A percentile compares a stretch with the other conserved stretches of the same genome.
phyloP scores from a whole-genome alignment of 2,888 invertebrate species.

The Metellina segmentata region DNA sequence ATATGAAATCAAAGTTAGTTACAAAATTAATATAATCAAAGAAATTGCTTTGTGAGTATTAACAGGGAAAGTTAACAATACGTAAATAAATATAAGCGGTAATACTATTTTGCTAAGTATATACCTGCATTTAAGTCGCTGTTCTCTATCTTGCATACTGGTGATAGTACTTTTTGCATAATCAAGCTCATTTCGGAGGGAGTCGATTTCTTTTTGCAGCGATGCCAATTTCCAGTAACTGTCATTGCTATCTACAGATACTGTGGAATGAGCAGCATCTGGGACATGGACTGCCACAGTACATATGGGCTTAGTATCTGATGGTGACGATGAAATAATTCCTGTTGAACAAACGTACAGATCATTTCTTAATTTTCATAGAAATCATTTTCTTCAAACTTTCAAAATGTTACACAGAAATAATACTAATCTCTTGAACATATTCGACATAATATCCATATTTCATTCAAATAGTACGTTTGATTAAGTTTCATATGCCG shows the following conservation, averaged over 20 bases:
- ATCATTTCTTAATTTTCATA: neutral
- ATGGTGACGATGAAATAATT: no score
- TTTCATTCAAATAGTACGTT: no score
- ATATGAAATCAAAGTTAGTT: no score
- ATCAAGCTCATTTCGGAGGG: constrained; percentile 82
- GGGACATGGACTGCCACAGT: constrained; percentile 55
- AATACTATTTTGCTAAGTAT: neutral
- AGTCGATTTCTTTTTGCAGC: constrained; percentile 80
- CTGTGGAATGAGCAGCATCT: neutral
- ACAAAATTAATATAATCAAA: no score
- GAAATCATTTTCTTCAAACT: neutral
- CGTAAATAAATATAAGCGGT: no score
- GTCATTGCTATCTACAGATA: neutral
- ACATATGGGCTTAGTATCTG: neutral
- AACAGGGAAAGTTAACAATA: no score
- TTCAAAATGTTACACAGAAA: neutral
- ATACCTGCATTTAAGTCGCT: constrained; percentile 81
- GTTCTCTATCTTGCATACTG: constrained; percentile 82
- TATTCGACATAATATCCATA: no score
- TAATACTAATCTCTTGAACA: neutral
- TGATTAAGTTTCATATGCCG: no score
- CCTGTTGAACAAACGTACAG: no score
- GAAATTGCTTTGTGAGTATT: no score
- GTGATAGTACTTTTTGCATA: constrained; percentile 81
- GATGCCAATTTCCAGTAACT: constrained; percentile 50